Conservation (phyloP, 2,797 vertebrate species). For the Sebastes elongatus region DNA sequence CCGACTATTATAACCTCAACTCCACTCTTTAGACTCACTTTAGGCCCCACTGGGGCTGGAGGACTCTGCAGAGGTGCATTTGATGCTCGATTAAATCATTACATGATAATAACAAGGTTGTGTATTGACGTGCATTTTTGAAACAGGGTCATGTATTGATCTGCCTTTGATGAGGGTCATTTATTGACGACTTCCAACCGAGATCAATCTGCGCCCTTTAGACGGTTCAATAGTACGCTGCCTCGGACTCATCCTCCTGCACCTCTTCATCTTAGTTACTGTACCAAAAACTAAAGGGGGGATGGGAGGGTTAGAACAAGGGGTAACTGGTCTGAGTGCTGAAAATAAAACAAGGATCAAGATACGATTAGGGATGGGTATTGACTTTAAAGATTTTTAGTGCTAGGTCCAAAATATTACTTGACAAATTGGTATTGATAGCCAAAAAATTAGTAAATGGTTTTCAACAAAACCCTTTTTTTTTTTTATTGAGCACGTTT, state of each 20-base stretch:
- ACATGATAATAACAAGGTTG: slow-evolving; percentile 59
- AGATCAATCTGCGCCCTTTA: slow-evolving; percentile 60
- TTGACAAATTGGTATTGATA: neutral
- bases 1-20: neutral
- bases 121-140: slow-evolving; percentile 56
- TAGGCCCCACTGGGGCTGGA: neutral
- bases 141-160: slow-evolving; percentile 66
- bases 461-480: neutral
- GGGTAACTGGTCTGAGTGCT: neutral
- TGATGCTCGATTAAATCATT: slow-evolving; percentile 60
- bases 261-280: slow-evolving; percentile 54
- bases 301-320: neutral
- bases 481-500: too few relatives aligned
- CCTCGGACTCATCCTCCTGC: slow-evolving; percentile 30
- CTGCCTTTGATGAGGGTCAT: slow-evolving; percentile 63
- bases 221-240: slow-evolving; percentile 49
- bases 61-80: slow-evolving; percentile 7
- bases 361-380: neutral
- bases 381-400: neutral
- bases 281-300: slow-evolving; percentile 1
- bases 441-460: neutral
- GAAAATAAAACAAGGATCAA: neutral
- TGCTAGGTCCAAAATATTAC: neutral
- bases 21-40: neutral
- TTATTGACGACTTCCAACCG: slow-evolving; percentile 57